Conservation (phyloP, 2,797 vertebrate genomes). For the Catostomus latipinnis region DNA sequence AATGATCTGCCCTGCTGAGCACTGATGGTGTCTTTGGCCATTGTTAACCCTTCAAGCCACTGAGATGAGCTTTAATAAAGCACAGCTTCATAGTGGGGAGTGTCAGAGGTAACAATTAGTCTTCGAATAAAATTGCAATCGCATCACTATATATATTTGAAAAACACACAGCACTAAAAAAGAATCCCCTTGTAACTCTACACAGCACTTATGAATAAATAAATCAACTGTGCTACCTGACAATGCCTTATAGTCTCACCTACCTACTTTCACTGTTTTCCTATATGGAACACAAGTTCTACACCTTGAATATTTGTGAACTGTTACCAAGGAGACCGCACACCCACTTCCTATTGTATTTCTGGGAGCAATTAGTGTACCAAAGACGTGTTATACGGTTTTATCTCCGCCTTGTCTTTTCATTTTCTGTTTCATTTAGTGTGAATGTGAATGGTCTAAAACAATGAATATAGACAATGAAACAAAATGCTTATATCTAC, state of each 20-base stretch:
- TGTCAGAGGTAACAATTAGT: too few species aligned
- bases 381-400: slow-evolving; percentile 31
- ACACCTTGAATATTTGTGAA: slow-evolving; percentile 37
- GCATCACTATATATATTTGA: neutral
- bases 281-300: slow-evolving; percentile 42
- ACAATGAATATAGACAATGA: slow-evolving; percentile 5
- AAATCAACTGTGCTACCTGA: neutral
- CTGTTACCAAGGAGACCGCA: slow-evolving; percentile 57
- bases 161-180: slow-evolving; percentile 8
- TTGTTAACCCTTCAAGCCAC: neutral
- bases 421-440: slow-evolving; percentile 18
- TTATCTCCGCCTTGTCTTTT: slow-evolving; percentile 16
- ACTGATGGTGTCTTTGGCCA: slow-evolving; percentile 1
- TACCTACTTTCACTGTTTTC: slow-evolving; percentile 30
- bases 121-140: neutral
- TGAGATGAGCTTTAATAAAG: neutral
- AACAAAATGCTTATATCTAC: neutral
- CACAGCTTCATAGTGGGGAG: neutral
- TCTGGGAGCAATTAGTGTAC: slow-evolving; percentile 52
- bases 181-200: neutral
- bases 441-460: neutral
- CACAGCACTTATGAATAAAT: slow-evolving; percentile 26
- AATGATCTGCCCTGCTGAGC: neutral
- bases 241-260: slow-evolving; percentile 2
- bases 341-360: slow-evolving; percentile 52